Conservation (phyloP, 1,140 invertebrate genomes). For the Meloidogyne chitwoodi region DNA sequence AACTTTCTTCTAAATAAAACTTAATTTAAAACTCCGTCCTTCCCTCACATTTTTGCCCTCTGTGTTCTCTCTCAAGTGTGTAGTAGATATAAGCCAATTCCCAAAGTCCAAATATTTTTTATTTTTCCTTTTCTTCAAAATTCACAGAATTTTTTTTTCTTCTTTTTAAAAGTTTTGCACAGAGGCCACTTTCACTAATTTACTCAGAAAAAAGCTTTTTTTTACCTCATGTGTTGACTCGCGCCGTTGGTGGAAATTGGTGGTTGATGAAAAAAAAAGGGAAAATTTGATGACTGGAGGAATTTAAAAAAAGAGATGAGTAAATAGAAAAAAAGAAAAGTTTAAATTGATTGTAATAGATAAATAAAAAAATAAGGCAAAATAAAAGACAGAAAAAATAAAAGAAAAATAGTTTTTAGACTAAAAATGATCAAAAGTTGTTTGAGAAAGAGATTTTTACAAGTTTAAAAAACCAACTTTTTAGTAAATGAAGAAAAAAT, state of each 20-base stretch:
- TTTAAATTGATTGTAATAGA: no score
- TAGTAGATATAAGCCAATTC: neutral
- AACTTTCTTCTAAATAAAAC: no score
- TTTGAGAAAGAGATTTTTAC: no score
- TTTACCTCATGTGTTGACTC: neutral
- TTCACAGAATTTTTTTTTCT: neutral
- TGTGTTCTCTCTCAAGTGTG: neutral
- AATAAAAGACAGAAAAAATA: no score
- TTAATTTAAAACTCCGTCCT: neutral
- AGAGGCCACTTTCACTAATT: conserved; percentile 19
- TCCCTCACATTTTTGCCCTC: neutral
- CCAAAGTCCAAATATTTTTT: neutral
- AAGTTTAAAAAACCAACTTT: no score
- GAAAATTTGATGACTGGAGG: neutral
- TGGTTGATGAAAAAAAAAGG: neutral
- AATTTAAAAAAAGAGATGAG: neutral
- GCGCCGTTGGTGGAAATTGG: neutral
- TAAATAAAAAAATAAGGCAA: no score
- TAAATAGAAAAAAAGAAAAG: neutral
- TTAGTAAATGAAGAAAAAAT: no score
- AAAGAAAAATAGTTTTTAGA: no score
- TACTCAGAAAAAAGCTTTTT: neutral
- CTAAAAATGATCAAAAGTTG: no score
- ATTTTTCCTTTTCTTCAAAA: neutral
- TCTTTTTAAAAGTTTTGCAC: no score